These are phyloP conservation scores for Calameuta pallipes DNA, from an alignment of 2,888 invertebrate species.

Conservation along the genomic window DNA sequence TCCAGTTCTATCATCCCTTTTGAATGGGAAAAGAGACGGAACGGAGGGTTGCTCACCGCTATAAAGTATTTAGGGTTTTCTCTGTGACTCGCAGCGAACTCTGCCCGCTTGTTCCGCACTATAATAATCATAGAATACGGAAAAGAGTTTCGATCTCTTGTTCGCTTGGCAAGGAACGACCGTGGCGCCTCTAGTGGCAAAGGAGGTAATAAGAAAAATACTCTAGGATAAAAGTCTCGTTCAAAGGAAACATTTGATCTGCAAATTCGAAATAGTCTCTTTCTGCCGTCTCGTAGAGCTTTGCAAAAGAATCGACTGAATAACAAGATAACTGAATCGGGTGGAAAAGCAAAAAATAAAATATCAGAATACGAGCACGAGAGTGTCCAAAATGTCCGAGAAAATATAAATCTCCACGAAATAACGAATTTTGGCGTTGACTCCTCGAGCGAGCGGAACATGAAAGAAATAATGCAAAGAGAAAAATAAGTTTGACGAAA, in stretches of 20 bases:
- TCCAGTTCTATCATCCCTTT: not conserved
- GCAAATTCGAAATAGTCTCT: not conserved
- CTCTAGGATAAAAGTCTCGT: not conserved
- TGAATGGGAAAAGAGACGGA: not conserved
- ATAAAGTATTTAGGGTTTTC: slow-evolving; percentile 17
- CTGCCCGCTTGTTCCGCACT: slow-evolving; percentile 6
- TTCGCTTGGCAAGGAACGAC: not conserved
- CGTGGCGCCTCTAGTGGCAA: not conserved
- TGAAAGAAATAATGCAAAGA: not conserved
- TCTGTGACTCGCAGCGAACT: not conserved
- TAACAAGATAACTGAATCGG: not conserved
- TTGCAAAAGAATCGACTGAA: not conserved
- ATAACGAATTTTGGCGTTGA: not conserved
- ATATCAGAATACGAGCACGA: not conserved
- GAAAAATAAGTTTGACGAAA: not conserved
- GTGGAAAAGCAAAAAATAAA: not conserved
- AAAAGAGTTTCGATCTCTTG: slow-evolving; percentile 17
- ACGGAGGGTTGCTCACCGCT: not conserved
- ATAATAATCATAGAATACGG: slow-evolving; percentile 23
- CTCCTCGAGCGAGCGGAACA: not conserved
- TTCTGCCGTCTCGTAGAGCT: not conserved
- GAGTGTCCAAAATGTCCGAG: not conserved
- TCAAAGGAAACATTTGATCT: not conserved
- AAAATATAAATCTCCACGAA: not conserved
- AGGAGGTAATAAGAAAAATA: not conserved